Base-by-base conservation (phyloP, 92 coral and sea anemone genomes). In the Epizoanthus illoricatus region DNA sequence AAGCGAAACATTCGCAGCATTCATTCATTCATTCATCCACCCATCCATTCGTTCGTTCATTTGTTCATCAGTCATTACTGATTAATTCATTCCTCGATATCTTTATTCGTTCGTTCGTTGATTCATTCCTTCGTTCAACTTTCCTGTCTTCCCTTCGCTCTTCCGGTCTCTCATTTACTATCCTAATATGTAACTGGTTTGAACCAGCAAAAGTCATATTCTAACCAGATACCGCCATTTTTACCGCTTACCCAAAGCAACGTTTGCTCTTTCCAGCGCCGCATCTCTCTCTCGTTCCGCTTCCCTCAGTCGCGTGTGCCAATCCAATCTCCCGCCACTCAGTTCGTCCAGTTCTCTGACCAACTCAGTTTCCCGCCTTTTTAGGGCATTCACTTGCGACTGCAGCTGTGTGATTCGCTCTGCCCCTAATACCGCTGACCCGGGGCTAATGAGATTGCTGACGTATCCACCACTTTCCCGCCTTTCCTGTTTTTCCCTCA, bases 381-480 rank as follows among this genome's bases (percentile, higher is more conserved):
- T 90, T 15, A 91, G 58, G 28, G 88, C 71, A 23, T 89, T 86
- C 78, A 96, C 87, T 80, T 96, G 96, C 33, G 92, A 84, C 87
- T 94, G 94, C 86, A 96, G 90, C 78, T 96, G 92, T 69, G 88
- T 86, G 87, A 96, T 93, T 90, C 94, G 90, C 55, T 96, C 99
- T 43, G 99, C 98, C 39, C 98, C 99, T 71, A 96, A 75, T 4
- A 89, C 74, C 12, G 99, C 99, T 17, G 99, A 87, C 76, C 99
- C 99, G 63, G 96, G 92, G 18, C 84, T 75, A 18, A 86, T 75
- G 81, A 89, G 70, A 57, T 84, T 86, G 47, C 86, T 11, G 58
- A 67, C 88, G 65, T 65, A 70, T 13, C 85, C 90, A 56, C 89
- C 88, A 62, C 95, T 90, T 84, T 87, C 84, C 54, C 90, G 91